Evolutionary conservation across 2,888 invertebrate species (phyloP), one percentile per base, ranked within the genome.

Genomic region (Phania funesta): DNA sequence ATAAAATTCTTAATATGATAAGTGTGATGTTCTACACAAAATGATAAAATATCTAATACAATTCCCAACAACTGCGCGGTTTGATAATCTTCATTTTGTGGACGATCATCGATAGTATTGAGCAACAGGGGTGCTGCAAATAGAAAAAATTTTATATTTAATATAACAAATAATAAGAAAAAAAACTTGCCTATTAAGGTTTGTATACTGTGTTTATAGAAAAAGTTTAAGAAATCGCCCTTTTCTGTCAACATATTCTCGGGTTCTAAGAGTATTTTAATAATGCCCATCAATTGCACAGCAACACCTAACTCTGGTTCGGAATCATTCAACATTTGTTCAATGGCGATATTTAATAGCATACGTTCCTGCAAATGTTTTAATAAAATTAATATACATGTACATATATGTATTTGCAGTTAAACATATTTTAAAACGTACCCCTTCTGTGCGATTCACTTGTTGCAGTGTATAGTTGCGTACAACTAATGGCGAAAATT

Each of bases 201-300:
- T 90, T 98, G 97, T 93, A 99, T 97, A 92, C 98, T 98, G 92
- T 98, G 96, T 91, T 98, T 98, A 92, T 99, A 99, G 92, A 99
- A 99, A 92, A 98, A 98, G 91, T 96, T 97, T 73, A 99, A 93
- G 91, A 99, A 99, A 91, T 99, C 99, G 18, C 97, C 96, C 92
- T 99, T 99, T 92, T 99, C 99, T 75, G 97, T 96, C 84, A 99
- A 92, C 99, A 99, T 99, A 91, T 99, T 99, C 91, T 99, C 99
- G 7, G 99, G 99, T 91, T 99, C 99, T 62, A 99, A 93, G 35
- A 99, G 92, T 86, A 98, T 94, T 88, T 98, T 94, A 44, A 99
- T 92, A 68, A 99, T 97, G 74, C 98, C 97, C 94, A 98, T 97
- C 84, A 99, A 93, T 92, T 99, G 99, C 86, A 99, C 97, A 76